Evolutionary conservation across 2,113 vertebrate species (phyloP), one percentile per base, ranked within the genome.

Genomic region (Grammomys surdaster): DNA sequence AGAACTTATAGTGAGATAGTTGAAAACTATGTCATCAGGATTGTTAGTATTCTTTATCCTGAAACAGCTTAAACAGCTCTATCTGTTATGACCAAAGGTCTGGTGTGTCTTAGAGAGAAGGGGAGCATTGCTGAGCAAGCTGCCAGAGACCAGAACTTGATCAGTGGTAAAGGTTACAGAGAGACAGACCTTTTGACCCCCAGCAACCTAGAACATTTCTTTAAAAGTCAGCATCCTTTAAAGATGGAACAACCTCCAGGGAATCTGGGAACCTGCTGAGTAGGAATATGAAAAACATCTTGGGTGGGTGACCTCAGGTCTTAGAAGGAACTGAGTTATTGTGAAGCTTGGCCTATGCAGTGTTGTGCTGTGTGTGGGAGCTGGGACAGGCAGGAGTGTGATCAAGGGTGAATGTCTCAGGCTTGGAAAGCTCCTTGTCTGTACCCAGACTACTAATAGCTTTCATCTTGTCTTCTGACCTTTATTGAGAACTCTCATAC

Each of bases 171-270:
- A 58, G 82, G 16, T 93, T 88, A 73, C 3, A 91, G 40, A 17
- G 33, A 91, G 14, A 89, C 28, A 81, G 43, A 84, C 1, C 5
- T 60, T 95, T 93, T 58, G 46, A 28, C 58, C 7, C 70, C 19
- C 87, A 3, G n/a, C 46, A 67, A 80, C 43, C 48, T 33, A 91
- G 69, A 48, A 36, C 90, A 90, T 70, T 93, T 96, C 33, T 94
- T 56, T 78, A n/a, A 28, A n/a, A 73, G 20, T 63, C 46, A 84
- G 81, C 85, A 14, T 48, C 26, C 28, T 48, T 58, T 80, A 84
- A 89, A 84, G 40, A 84, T n/a, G 36, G 20, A 89, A 22, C 5
- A 67, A 2, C 2, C 14, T 80, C 5, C 24, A 40, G 7, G 60
- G 54, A 89, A 20, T 36, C 31, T 76, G 51, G 40, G 65, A 90